Base-by-base conservation (phyloP, 2,797 vertebrate species). In the Coracias cyanogaster region DNA sequence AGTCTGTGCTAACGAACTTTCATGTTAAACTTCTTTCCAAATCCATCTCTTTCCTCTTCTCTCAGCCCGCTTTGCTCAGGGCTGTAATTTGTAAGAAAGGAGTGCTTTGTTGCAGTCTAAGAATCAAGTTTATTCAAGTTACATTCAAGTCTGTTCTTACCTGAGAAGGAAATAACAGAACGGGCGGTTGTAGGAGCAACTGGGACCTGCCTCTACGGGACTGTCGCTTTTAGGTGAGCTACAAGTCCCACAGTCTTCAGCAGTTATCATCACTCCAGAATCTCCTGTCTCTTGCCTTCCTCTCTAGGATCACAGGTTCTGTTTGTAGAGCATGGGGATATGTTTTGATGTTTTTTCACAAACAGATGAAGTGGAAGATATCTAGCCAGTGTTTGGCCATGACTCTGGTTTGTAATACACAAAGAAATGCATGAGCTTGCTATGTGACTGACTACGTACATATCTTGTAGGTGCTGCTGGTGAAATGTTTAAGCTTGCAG, bases 91-190 rank as follows among this genome's bases (percentile, higher is more conserved):
- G 54, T 93, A 82, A 94, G 91, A 93, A 94, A 93, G 82, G 37
- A 83, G 66, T 66, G 85, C 91, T 93, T 97, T 96, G 92, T 95
- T 95, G 58, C 26, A 55, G 55, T 66, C 89, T 83, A 92, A 73
- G 87, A 94, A 66, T 94, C 95, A 91, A 94, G 93, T 96, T 93
- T 86, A 72, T 95, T 96, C 96, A 95, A 61, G 90, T 95, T 95
- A 57, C 43, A 18, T 69, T 93, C 93, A 86, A 84, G 80, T 62
- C 87, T 93, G 90, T 89, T 92, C 94, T 89, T 95, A 94, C 82
- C 89, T 93, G 91, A 77, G 79, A 39, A 91, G 77, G 76, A 91
- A 92, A 78, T 78, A 90, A 73, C 29, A 90, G 51, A 60, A 61
- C 69, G 74, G 70, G 58, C 85, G 76, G 57, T 72, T 87, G 89